These are phyloP conservation scores for Catocala nupta DNA, from an alignment of 2,888 invertebrate genomes.

Conservation along the genomic window DNA sequence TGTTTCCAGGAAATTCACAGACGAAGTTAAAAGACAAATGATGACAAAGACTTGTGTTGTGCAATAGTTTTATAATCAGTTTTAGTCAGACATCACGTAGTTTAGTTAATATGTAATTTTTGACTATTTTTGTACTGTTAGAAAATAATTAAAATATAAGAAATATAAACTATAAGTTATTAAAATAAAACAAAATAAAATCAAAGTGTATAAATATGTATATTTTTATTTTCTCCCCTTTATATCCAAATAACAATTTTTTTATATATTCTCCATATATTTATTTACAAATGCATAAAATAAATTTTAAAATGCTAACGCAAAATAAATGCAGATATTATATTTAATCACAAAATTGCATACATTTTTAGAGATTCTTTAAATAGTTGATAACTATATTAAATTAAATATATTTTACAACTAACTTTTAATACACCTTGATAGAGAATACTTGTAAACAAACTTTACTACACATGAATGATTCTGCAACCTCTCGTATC, in stretches of 20 bases:
- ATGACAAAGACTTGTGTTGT: slow-evolving; percentile 64
- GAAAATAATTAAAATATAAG: slow-evolving; percentile 46
- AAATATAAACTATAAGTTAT: slow-evolving; percentile 47
- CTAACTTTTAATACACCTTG: neutral
- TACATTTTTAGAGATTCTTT: too few relatives aligned
- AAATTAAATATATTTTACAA: slow-evolving; percentile 1
- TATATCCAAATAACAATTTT: neutral
- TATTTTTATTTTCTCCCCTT: slow-evolving; percentile 27
- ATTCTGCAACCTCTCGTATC: too few relatives aligned
- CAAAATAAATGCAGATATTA: slow-evolving; percentile 11
- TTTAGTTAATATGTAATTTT: slow-evolving; percentile 57
- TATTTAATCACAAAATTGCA: slow-evolving; percentile 8
- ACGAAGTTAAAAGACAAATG: slow-evolving; percentile 80
- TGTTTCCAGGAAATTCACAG: slow-evolving; percentile 79
- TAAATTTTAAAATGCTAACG: neutral
- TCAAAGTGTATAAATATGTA: slow-evolving; percentile 38
- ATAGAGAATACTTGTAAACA: too few relatives aligned
- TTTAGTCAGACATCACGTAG: slow-evolving; percentile 72
- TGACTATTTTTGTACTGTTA: slow-evolving; percentile 73
- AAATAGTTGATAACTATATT: neutral
- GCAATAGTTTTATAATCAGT: slow-evolving; percentile 54
- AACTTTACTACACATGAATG: too few relatives aligned
- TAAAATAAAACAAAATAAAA: slow-evolving; percentile 57
- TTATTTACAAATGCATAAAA: neutral
- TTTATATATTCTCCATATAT: neutral